Conservation (phyloP, 2,888 invertebrate species). For the Adela reaumurella region DNA sequence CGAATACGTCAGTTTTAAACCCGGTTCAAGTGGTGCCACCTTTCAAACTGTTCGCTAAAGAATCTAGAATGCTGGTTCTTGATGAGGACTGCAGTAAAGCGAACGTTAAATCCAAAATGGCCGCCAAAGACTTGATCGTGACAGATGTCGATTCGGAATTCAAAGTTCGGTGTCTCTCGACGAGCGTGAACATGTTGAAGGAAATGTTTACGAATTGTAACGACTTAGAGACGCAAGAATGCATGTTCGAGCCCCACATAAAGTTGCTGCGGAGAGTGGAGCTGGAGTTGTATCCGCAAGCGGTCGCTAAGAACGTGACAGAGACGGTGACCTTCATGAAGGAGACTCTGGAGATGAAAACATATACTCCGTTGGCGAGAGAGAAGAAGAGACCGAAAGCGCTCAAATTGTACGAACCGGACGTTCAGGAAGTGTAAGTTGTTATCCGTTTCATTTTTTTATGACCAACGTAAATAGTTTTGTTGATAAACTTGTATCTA, state of each 20-base stretch:
- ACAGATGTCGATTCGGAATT: slow-evolving; percentile 57
- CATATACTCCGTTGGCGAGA: slow-evolving; percentile 52
- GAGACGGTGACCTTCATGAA: slow-evolving; percentile 43
- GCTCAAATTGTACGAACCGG: slow-evolving; percentile 80
- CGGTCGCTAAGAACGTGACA: slow-evolving; percentile 42
- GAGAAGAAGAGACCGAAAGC: slow-evolving; percentile 75
- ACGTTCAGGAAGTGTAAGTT: slow-evolving; percentile 79
- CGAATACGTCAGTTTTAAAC: slow-evolving; percentile 59
- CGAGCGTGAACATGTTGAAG: slow-evolving; percentile 51
- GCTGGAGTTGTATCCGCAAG: slow-evolving; percentile 59
- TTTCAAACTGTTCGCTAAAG: slow-evolving; percentile 56
- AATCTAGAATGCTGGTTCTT: slow-evolving; percentile 57
- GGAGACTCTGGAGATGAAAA: slow-evolving; percentile 47
- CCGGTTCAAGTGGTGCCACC: slow-evolving; percentile 65
- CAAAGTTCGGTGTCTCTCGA: slow-evolving; percentile 59
- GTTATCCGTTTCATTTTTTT: slow-evolving; percentile 1
- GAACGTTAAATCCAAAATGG: slow-evolving; percentile 37
- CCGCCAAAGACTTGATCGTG: slow-evolving; percentile 52
- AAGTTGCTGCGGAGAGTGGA: slow-evolving; percentile 55
- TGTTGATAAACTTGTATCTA: too few species aligned
- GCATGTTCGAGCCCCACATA: slow-evolving; percentile 53
- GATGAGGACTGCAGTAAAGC: slow-evolving; percentile 42
- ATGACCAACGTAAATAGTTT: too few species aligned
- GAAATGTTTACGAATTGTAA: slow-evolving; percentile 55
- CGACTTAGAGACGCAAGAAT: slow-evolving; percentile 35